Evolutionary conservation across 1,140 invertebrate genomes (phyloP).

Genomic region (Aphaenogaster ashmeadi): DNA sequence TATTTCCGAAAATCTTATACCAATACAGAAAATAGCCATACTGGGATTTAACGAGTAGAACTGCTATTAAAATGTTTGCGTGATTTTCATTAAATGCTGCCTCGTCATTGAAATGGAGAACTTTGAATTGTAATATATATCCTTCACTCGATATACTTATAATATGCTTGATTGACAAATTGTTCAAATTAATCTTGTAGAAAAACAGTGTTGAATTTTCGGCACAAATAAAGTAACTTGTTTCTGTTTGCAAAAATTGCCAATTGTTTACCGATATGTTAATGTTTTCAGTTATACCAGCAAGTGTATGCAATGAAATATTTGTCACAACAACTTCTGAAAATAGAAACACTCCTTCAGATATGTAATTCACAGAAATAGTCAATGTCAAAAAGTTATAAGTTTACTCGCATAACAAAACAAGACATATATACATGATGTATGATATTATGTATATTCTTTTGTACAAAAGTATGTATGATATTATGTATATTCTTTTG

Average conservation of each 20-base stretch:
- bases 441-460: too few species aligned
- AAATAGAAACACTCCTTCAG: slow-evolving; percentile 35
- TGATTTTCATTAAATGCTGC: neutral
- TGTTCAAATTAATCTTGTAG: slow-evolving; percentile 59
- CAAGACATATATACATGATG: neutral
- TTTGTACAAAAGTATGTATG: neutral
- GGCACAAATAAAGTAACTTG: slow-evolving; percentile 64
- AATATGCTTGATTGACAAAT: neutral
- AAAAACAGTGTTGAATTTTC: slow-evolving; percentile 38
- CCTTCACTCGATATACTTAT: slow-evolving; percentile 6
- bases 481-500: too few species aligned
- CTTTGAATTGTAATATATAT: slow-evolving; percentile 69
- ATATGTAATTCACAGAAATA: neutral
- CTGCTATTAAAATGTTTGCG: slow-evolving; percentile 18
- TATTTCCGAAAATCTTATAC: slow-evolving; percentile 62
- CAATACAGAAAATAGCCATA: slow-evolving; percentile 68
- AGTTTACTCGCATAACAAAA: neutral
- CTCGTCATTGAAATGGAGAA: slow-evolving; percentile 29
- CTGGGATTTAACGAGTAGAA: slow-evolving; percentile 73
- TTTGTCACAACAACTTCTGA: slow-evolving; percentile 74
- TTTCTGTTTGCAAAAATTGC: slow-evolving; percentile 62
- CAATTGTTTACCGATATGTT: slow-evolving; percentile 53
- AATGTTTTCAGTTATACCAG: slow-evolving; percentile 4
- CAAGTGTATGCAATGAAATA: slow-evolving; percentile 63
- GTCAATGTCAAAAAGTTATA: neutral